A percentile compares a stretch with the other conserved stretches of the same genome.
These are phyloP conservation scores for Microtus ochrogaster DNA, from an alignment of 2,113 vertebrate genomes.

Conservation along the genomic window DNA sequence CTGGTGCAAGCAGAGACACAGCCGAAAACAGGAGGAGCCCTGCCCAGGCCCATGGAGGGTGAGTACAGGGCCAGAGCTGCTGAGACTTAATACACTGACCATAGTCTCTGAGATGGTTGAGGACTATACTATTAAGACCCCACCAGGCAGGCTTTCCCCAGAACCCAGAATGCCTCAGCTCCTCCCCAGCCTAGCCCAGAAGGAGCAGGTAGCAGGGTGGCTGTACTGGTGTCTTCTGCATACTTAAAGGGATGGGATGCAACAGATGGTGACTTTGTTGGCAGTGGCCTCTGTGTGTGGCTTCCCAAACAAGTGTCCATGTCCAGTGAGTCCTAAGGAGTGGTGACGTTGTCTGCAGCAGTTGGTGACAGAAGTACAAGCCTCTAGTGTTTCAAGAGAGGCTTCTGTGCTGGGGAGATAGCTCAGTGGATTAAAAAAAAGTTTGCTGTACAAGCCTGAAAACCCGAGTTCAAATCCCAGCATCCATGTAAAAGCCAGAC, in stretches of 20 bases:
- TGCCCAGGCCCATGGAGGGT: not conserved
- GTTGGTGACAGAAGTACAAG: not conserved
- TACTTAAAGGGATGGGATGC: not conserved
- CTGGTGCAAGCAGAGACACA: not conserved
- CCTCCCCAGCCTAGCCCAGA: not conserved
- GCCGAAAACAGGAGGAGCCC: not conserved
- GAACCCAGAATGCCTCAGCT: not conserved
- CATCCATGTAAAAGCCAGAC: not conserved
- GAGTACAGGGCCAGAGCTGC: not conserved
- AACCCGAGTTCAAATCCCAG: not conserved
- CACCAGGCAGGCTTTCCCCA: not conserved
- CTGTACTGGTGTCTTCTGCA: not conserved
- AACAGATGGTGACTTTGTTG: no score
- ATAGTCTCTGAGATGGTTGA: not conserved
- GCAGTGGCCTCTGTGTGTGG: not conserved
- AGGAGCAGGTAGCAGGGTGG: not conserved
- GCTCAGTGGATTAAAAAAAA: no score
- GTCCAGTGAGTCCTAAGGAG: not conserved
- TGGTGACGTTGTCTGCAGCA: not conserved
- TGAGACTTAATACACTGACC: not conserved
- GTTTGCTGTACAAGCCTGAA: not conserved
- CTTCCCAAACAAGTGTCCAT: not conserved
- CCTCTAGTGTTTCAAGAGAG: not conserved
- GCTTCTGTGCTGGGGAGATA: not conserved
- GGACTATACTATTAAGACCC: not conserved